These are phyloP conservation scores for Lophura nycthemera DNA, from an alignment of 2,113 vertebrate genomes.

Conservation along the genomic window DNA sequence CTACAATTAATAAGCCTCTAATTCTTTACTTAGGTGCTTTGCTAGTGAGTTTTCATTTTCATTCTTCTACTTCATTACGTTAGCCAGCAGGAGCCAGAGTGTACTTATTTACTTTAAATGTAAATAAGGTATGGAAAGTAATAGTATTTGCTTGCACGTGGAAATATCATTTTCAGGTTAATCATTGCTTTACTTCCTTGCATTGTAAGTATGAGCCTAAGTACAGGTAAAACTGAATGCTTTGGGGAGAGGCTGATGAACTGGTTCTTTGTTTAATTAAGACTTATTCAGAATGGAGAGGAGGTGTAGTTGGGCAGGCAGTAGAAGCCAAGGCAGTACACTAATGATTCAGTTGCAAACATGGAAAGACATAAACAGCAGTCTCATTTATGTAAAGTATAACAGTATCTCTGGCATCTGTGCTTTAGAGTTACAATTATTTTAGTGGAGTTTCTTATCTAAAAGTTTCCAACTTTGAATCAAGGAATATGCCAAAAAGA, in stretches of 20 bases:
- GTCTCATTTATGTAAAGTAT: background rate
- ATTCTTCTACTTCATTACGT: fast-evolving
- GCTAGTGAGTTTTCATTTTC: background rate
- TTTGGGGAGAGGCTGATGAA: background rate
- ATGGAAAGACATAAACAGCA: background rate
- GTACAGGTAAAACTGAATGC: background rate
- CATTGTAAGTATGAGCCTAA: background rate
- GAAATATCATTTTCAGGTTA: conserved; percentile 5
- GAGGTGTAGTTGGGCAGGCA: background rate
- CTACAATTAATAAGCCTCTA: background rate
- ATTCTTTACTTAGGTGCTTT: background rate
- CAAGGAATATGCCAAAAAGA: background rate
- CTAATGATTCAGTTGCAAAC: background rate
- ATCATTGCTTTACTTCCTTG: conserved; percentile 1
- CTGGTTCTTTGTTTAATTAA: conserved; percentile 11
- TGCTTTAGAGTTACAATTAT: background rate
- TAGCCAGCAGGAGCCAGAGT: background rate
- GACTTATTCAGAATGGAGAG: background rate
- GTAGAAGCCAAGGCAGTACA: background rate
- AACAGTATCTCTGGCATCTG: background rate
- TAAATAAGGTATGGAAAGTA: background rate
- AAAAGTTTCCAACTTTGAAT: background rate
- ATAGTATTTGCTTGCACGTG: background rate
- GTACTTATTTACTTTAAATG: background rate
- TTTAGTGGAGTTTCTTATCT: background rate